Evolutionary conservation across 2,888 invertebrate species (phyloP), one percentile per base, ranked within the genome.

Genomic region (Sarcophaga carnaria): DNA sequence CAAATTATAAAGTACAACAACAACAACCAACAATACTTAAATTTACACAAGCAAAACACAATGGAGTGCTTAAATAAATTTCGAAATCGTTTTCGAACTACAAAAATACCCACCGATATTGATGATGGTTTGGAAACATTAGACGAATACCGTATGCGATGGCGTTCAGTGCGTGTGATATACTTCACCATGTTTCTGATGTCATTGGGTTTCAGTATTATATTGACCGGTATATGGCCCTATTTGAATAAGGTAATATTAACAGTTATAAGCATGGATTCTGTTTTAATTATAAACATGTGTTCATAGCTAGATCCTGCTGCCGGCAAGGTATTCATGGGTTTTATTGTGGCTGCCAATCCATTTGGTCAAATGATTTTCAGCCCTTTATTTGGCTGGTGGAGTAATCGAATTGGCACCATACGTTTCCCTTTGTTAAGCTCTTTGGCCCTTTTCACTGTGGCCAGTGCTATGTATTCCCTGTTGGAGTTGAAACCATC

Each of bases 151-250:
- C 94, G 94, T 89, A 95, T 96, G 92, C 94, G 97, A 94, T 97
- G 96, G 96, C 95, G 95, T 88, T 97, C 97, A 88, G 95, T 97
- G 87, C 95, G 96, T 91, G 95, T 97, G 66, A 96, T 97, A 91
- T 97, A 97, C 94, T 97, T 97, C 93, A 97, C 97, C 80, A 97
- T 97, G 96, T 97, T 98, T 94, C 95, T 97, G 89, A 97, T 97
- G 96, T 97, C 97, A 0, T 94, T 98, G 74, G 97, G 97, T 45
- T 97, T 97, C 93, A 97, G 97, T 92, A 97, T 97, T 89, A 96
- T 97, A 89, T 94, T 98, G 67, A 97, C 97, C 0, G 97, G 97
- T 80, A 96, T 97, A 70, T 98, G 97, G 97, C 97, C 97, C 2
- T 98, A 97, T 92, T 95, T 98, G 83, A 96, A 96, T 91, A 97